Base-by-base conservation (phyloP, 2,888 invertebrate genomes). In the Habrosyne pyritoides region DNA sequence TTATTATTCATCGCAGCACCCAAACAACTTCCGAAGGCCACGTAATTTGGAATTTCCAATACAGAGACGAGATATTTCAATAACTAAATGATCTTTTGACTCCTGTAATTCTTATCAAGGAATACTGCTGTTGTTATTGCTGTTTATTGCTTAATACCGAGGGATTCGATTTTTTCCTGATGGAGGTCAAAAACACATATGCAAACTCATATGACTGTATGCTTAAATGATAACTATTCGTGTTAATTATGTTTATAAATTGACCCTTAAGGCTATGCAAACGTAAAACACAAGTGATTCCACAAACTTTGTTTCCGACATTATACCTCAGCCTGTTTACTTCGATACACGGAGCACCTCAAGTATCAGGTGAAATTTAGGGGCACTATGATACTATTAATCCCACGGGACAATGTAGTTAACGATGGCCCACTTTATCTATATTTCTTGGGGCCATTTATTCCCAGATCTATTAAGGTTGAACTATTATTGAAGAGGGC, bases 361-460 rank as follows among this genome's bases (percentile, higher is more conserved):
- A 50, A 28, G 61, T 62, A 68, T 71, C 71, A 67, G 67, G 67
- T 67, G 69, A 64, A 66, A 71, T 73, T 73, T 69, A 64, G 67
- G 64, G 67, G 59, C 60, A 76, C 77, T 80, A 77, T 79, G 76
- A 77, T 77, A 75, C 75, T 79, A 84, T 84, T 83, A 86, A 84
- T 84, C 88, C 86, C 75, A 55, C 55, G 83, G 77, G 87, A 81
- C 81, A 74, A 76, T 75, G 77, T 82, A 79, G 86, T 83, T 85
- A 86, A 83, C 82, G 77, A 79, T 80, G 84, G 81, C 84, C 87
- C 82, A 85, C 83, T 87, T 87, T 85, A 83, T 80, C 80, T 70
- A 66, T 66, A 71, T 71, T 71, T 71, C 69, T 66, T 62, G 65
- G 53, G 62, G 65, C 64, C 57, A 62, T 61, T 61, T 64, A 62